Conservation (phyloP, 2,113 vertebrate genomes). For the Henicopernis longicauda region DNA sequence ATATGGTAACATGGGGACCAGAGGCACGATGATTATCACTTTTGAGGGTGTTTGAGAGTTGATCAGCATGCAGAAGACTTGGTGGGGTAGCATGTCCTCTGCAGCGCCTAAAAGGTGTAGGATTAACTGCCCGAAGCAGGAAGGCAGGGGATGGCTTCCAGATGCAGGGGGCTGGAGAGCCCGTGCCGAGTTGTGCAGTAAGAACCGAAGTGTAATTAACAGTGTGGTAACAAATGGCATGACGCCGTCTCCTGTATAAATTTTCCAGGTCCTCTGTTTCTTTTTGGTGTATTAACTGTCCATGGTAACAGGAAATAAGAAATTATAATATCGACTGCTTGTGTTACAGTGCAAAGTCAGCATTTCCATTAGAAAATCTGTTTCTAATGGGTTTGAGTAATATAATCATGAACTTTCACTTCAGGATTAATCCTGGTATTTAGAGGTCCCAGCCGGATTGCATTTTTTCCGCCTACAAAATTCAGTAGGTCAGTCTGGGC, state of each 20-base stretch:
- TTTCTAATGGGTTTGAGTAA: constrained; percentile 52
- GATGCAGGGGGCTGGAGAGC: not conserved
- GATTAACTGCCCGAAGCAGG: not conserved
- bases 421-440: constrained; percentile 54
- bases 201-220: constrained; percentile 56
- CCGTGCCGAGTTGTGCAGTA: not conserved
- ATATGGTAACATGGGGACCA: not conserved
- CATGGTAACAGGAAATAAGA: constrained; percentile 61
- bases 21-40: not conserved
- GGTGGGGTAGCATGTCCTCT: not conserved
- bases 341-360: constrained; percentile 45
- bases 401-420: constrained; percentile 14
- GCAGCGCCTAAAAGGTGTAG: not conserved
- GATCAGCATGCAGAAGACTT: not conserved
- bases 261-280: constrained; percentile 61
- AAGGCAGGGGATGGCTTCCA: constrained; percentile 15
- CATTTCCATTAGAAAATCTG: constrained; percentile 57
- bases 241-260: constrained; percentile 18
- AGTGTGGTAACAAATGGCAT: constrained; percentile 5
- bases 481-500: constrained; percentile 7
- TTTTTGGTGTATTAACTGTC: constrained; percentile 51
- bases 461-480: not conserved
- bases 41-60: not conserved
- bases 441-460: not conserved
- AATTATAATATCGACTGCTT: constrained; percentile 10